Evolutionary conservation across 2,797 vertebrate genomes (phyloP), one percentile per base, ranked within the genome.

Genomic region (Trichosurus vulpecula): DNA sequence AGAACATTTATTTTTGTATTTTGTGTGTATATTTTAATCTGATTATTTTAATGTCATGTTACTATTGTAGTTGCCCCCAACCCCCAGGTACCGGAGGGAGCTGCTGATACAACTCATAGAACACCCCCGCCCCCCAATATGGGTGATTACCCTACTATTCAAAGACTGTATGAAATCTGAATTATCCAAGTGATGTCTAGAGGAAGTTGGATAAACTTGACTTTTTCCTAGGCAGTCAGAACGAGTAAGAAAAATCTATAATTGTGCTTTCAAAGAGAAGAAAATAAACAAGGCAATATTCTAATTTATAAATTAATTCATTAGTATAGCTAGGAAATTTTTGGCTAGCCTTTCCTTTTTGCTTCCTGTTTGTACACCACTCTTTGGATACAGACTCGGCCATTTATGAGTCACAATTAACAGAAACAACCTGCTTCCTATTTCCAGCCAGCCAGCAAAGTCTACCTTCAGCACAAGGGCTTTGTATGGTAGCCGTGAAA

Each of bases 221-320:
- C 41, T 87, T 87, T 41, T 87, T 27, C 74, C 25, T 87, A 87
- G 74, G 74, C 41, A 87, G 10, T 87, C 41, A 96, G 35, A 92
- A n/a, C 27, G 91, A 25, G 4, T 87, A 87, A 87, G 9, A 29
- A 1, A 19, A 94, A 10, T 2, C 0, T 35, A 0, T 91, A 93
- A 93, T 5, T 92, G 25, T 66, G 94, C 52, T 55, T 55, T 93
- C 54, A 87, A 51, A 31, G n/a, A 55, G n/a, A 19, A 95, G 11
- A 29, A 90, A 92, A 93, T 58, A 93, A 47, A 52, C 54, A 95
- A 92, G 66, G 54, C 31, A 91, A 91, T 93, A 87, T 61, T 92
- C 41, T 96, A 57, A 89, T 53, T 96, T 95, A 30, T 94, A 93
- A 81, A 74, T 96, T 94, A 95, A 61, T 93, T 92, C 16, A 41